These are phyloP conservation scores for Dromaius novaehollandiae DNA, from an alignment of 2,113 vertebrate species.

Conservation along the genomic window DNA sequence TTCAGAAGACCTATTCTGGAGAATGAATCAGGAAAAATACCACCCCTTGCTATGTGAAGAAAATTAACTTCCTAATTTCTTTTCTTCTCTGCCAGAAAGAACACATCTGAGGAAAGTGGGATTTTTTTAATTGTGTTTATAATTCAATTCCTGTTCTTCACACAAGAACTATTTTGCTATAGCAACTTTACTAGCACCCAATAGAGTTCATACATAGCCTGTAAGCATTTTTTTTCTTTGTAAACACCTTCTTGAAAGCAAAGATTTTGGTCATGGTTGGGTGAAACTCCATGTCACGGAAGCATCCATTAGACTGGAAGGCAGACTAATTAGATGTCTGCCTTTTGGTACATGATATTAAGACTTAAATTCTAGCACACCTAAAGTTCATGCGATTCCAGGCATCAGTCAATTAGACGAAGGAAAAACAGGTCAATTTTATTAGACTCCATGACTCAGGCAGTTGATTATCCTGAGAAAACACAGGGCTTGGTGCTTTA, in stretches of 20 bases:
- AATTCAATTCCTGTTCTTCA: conserved; percentile 36
- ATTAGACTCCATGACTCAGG: conserved; percentile 57
- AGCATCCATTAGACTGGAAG: conserved; percentile 54
- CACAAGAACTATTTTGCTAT: conserved; percentile 23
- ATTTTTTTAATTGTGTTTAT: not conserved
- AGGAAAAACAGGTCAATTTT: conserved; percentile 74
- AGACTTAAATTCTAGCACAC: conserved; percentile 68
- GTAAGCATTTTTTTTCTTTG: conserved; percentile 34
- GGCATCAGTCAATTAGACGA: conserved; percentile 67
- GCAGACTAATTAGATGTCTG: conserved; percentile 68
- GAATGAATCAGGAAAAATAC: not conserved
- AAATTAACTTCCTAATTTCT: not conserved
- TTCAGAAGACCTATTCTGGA: not conserved
- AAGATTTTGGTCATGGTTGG: conserved; percentile 44
- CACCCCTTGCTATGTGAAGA: not conserved
- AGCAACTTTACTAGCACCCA: conserved; percentile 16
- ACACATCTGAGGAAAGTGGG: not conserved
- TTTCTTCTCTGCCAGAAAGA: not conserved
- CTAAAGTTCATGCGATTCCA: conserved; percentile 69
- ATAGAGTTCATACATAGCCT: conserved; percentile 29
- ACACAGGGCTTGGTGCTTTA: conserved; percentile 65
- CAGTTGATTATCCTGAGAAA: conserved; percentile 77
- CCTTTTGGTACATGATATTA: conserved; percentile 63
- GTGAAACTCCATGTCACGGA: conserved; percentile 20
- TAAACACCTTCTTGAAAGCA: conserved; percentile 53